Evolutionary conservation across 2,888 invertebrate genomes (phyloP).

Genomic region (Sarcophaga rosellei): DNA sequence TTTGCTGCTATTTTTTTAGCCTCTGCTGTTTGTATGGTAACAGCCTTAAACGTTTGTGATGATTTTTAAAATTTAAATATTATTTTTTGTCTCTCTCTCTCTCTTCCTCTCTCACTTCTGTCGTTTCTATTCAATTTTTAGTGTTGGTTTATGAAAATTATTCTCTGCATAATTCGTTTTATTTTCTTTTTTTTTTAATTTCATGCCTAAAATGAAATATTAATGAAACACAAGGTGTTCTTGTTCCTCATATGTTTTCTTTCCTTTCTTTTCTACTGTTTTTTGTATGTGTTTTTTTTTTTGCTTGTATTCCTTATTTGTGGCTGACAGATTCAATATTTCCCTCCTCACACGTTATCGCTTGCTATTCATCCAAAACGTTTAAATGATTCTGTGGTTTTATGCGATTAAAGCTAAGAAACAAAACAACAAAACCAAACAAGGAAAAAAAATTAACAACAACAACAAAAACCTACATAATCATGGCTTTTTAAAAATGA

Average conservation of each 20-base stretch:
- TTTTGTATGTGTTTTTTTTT: too few relatives aligned
- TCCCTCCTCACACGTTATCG: not conserved
- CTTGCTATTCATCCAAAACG: not conserved
- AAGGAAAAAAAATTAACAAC: constrained; percentile 14
- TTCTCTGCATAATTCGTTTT: not conserved
- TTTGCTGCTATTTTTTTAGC: not conserved
- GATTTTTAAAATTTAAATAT: constrained; percentile 6
- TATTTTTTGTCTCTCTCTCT: not conserved
- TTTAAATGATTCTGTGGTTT: constrained; percentile 43
- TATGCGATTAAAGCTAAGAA: constrained; percentile 11
- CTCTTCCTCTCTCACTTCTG: not conserved
- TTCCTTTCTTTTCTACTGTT: not conserved
- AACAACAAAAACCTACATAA: constrained; percentile 10
- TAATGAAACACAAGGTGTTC: constrained; percentile 66
- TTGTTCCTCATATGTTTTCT: not conserved
- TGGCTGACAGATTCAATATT: constrained; percentile 19
- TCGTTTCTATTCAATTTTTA: not conserved
- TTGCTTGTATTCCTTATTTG: not conserved
- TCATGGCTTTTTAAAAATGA: constrained; percentile 35
- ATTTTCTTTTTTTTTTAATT: constrained; percentile 12
- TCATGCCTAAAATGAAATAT: constrained; percentile 57
- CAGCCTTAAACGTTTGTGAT: constrained; percentile 1
- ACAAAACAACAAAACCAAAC: not conserved
- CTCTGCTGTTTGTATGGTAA: constrained; percentile 4
- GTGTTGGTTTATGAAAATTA: constrained; percentile 40